A percentile compares a stretch with the other conserved stretches of the same genome.
Conservation (phyloP, 1,140 invertebrate species). For the Aradophagus sp. region DNA sequence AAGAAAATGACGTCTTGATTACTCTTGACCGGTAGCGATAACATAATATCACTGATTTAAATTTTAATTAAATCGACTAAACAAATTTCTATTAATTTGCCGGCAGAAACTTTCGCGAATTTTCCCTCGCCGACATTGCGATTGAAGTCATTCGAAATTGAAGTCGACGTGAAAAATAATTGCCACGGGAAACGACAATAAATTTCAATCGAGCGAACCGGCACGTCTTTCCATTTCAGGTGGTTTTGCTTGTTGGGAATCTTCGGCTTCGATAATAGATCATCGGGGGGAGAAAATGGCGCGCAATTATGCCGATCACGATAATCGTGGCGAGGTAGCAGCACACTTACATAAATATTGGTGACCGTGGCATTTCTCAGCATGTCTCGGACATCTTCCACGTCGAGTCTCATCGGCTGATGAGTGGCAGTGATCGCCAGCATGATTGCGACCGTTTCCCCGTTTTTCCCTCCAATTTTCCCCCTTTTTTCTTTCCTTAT, state of each 20-base stretch:
- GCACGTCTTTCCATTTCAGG: slow-evolving; percentile 10
- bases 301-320: slow-evolving; percentile 36
- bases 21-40: too few relatives aligned
- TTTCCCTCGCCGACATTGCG: too few relatives aligned
- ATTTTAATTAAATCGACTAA: too few relatives aligned
- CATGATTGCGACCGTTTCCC: slow-evolving; percentile 62
- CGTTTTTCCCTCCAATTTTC: too few relatives aligned
- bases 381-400: slow-evolving; percentile 73
- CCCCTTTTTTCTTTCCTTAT: too few relatives aligned
- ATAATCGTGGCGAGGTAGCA: slow-evolving; percentile 15
- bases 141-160: slow-evolving; percentile 15
- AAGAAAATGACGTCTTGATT: too few relatives aligned
- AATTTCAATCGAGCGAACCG: slow-evolving; percentile 9
- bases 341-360: slow-evolving; percentile 72
- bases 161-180: slow-evolving; percentile 20
- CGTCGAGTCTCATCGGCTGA: slow-evolving; percentile 67
- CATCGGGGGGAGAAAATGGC: slow-evolving; percentile 15
- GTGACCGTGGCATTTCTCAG: slow-evolving; percentile 71
- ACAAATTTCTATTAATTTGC: too few relatives aligned
- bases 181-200: slow-evolving; percentile 11
- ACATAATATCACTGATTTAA: too few relatives aligned
- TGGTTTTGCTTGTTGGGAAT: slow-evolving; percentile 11
- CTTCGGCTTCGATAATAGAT: slow-evolving; percentile 8
- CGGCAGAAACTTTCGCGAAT: too few relatives aligned
- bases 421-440: slow-evolving; percentile 68